Evolutionary conservation across 1,140 invertebrate species (phyloP), one percentile per base, ranked within the genome.

Genomic region (Platyura marginata): DNA sequence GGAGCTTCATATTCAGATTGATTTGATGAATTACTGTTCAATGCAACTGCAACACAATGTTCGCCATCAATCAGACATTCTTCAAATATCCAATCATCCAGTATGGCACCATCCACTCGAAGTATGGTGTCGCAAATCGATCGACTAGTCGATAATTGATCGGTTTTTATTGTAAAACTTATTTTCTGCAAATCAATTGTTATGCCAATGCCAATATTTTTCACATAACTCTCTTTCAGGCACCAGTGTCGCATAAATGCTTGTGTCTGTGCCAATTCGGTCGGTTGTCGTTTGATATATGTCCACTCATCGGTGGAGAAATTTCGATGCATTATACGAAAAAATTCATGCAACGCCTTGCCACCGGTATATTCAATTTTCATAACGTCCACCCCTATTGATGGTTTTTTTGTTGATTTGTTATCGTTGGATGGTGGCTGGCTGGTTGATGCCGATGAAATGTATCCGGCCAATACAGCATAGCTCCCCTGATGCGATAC

Each of bases 151-250:
- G 43, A 65, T 67, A 54, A 18, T 54, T 50, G 42, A 34, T 62
- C 46, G 19, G 74, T 68, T 42, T 68, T 65, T 20, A 84, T 65
- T 46, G 66, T 55, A 62, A 95, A 96, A 60, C 72, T 74, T 19
- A 95, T 71, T 46, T 76, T 67, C 47, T 71, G 60, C 18, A 96
- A 65, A 51, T 86, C 74, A 48, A 83, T 67, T 1, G 75, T 78
- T 34, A 97, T 77, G 20, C 92, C 92, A 15, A 79, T 64, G 18
- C 91, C 90, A 37, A 81, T 68, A 44, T 90, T 89, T 67, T 96
- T 97, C 0, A 91, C 79, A 58, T 90, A 91, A 59, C 86, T 86
- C 59, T 97, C 93, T 66, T 97, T 96, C n/a, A 96, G 64, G 48
- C 83, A 81, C 92, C 92, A 96, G 55, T 83, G 69, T 44, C 92